These are phyloP conservation scores for Montifringilla adamsi DNA, from an alignment of 2,113 vertebrate genomes.

Conservation along the genomic window DNA sequence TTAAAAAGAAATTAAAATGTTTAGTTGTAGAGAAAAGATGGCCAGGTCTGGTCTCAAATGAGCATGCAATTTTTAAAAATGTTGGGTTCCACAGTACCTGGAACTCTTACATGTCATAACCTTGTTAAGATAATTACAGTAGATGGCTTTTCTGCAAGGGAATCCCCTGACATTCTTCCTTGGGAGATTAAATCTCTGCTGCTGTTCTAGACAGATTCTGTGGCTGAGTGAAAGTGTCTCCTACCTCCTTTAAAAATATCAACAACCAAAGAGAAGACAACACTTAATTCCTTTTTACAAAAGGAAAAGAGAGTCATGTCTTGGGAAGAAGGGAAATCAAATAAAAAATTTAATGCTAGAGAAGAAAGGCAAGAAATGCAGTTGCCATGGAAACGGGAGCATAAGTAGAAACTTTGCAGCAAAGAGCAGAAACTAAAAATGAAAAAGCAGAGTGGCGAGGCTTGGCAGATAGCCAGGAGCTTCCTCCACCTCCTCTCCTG, in stretches of 20 bases:
- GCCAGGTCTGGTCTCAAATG: not conserved
- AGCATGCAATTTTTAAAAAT: not conserved
- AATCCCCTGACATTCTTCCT: not conserved
- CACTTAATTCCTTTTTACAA: not conserved
- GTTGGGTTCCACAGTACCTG: not conserved
- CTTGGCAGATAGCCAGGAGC: slow-evolving; percentile 47
- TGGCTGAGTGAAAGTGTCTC: not conserved
- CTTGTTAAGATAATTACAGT: not conserved
- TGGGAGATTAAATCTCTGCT: not conserved
- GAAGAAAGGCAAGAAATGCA: slow-evolving; percentile 65
- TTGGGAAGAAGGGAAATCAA: slow-evolving; percentile 62
- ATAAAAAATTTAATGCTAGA: slow-evolving; percentile 51
- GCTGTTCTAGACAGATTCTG: not conserved
- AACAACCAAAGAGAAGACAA: not conserved
- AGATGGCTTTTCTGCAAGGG: not conserved
- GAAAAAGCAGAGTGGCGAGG: slow-evolving; percentile 25
- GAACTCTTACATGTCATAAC: not conserved
- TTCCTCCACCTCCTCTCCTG: not conserved
- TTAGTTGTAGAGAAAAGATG: not conserved
- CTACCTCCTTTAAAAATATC: slow-evolving; percentile 8
- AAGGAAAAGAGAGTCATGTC: slow-evolving; percentile 16
- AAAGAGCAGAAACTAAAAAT: slow-evolving; percentile 59
- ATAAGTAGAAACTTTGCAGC: slow-evolving; percentile 72
- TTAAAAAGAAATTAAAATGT: not conserved
- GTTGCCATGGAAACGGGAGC: slow-evolving; percentile 71